Base-by-base conservation (phyloP, 2,113 vertebrate genomes). In the Garra rufa region DNA sequence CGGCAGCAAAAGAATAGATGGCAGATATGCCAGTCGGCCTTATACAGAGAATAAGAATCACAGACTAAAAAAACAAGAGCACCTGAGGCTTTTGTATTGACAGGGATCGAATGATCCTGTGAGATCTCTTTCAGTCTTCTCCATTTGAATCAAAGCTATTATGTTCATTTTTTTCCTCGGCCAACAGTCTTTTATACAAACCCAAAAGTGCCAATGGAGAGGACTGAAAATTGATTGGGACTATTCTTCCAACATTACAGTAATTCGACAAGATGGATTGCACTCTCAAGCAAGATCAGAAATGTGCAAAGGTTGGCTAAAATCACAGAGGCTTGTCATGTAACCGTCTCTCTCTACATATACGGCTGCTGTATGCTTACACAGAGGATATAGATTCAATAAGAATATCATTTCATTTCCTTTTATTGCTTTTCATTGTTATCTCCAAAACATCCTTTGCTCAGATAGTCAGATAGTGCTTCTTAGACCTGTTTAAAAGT, bases 261-360 rank as follows among this genome's bases (percentile, higher is more conserved):
- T 87, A 88, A 91, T 93, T 90, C 87, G 83, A 87, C 89, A 88
- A 89, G 89, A 92, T 92, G 89, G 89, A 91, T 89, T 78, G 59
- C 78, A 87, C 83, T 86, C 86, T 74, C 79, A 81, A 86, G 75
- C 85, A 85, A 88, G 89, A 91, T 65, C 86, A 88, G 83, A 85
- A 91, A 91, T 89, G 87, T 91, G 89, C 89, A 89, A 87, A 73
- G 84, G 88, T 83, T 87, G 90, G 90, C 87, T 88, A 88, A 89
- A 92, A 46, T 86, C 88, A 91, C 83, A 92, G 81, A 70, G 89
- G 82, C 70, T 81, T 86, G 89, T 91, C 88, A 91, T 87, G 90
- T 89, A 83, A 91, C 88, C 1, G 89, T 92, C 84, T 88, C 90
- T 88, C 90, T 90, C 57, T 89, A 87, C 88, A 86, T 81, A 86